Conservation (phyloP, 2,888 invertebrate species). For the Choristoneura rosaceana region DNA sequence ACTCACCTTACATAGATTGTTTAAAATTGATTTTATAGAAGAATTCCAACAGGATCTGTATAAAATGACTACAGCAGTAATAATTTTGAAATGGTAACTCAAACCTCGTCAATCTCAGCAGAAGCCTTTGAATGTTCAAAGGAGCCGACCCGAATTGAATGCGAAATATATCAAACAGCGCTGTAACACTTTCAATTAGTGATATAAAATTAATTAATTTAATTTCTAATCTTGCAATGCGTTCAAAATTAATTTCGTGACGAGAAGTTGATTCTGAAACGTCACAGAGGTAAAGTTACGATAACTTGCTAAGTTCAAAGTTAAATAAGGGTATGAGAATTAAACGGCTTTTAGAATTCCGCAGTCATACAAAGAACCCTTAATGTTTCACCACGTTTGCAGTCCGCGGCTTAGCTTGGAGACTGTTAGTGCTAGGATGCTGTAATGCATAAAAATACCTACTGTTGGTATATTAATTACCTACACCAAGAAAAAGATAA, state of each 20-base stretch:
- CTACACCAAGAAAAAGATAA: too few relatives aligned
- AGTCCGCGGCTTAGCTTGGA: too few relatives aligned
- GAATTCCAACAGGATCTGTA: neutral
- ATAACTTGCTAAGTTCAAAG: slow-evolving; percentile 47
- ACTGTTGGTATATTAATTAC: too few relatives aligned
- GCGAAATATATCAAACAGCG: slow-evolving; percentile 7
- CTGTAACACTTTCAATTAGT: slow-evolving; percentile 18
- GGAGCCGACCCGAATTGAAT: slow-evolving; percentile 1
- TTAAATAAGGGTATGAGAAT: slow-evolving; percentile 48
- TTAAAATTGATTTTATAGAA: neutral
- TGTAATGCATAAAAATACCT: too few relatives aligned
- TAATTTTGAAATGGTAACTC: neutral
- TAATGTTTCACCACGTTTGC: too few relatives aligned
- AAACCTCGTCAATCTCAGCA: neutral
- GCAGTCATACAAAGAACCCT: slow-evolving; percentile 12
- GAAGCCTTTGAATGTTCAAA: slow-evolving; percentile 4
- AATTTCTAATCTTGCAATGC: slow-evolving; percentile 29
- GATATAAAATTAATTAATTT: slow-evolving; percentile 30
- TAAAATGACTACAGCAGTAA: neutral
- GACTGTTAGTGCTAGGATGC: too few relatives aligned
- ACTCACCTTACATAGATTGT: too few relatives aligned
- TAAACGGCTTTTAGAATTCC: slow-evolving; percentile 49
- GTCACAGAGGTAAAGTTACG: slow-evolving; percentile 22
- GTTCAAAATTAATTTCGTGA: slow-evolving; percentile 33
- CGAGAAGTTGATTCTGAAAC: slow-evolving; percentile 25